Base-by-base conservation (phyloP, 2,113 vertebrate genomes). In the Paradisaea rubra region DNA sequence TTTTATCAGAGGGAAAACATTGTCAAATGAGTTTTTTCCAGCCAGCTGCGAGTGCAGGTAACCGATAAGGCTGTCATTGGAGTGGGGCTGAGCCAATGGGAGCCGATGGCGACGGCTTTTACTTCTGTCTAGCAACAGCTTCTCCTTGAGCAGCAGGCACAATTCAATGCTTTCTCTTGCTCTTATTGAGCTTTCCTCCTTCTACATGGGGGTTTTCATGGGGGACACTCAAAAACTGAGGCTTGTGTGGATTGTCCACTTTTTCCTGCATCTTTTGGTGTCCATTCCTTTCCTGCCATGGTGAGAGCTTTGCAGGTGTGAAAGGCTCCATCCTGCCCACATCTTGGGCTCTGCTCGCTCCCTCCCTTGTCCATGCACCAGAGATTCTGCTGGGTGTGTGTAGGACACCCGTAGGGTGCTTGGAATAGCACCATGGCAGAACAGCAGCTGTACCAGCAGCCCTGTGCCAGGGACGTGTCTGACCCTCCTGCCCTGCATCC, bases 81-180 rank as follows among this genome's bases (percentile, higher is more conserved):
- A 93, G 94, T 97, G 94, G 91, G 89, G 74, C 92, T 91, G 90
- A 95, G 88, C 94, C 97, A 97, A 95, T 96, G 92, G 89, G 92
- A 94, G 91, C 77, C 0, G 35, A 52, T 94, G 93, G 91, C 1
- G 69, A 91, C 35, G 1, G 84, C 82, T 89, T 89, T 81, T 77
- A 24, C 93, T 96, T 96, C 91, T 97, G 94, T 95, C 95, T 97
- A 97, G 94, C 96, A 96, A 96, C 96, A 94, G 94, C 86, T 93
- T 93, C 96, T 93, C 83, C 89, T 54, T 33, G 72, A 95, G 91
- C 83, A 57, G 82, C 82, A 77, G 82, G 69, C 23, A 22, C 52
- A 19, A 81, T 88, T 86, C 60, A 54, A 17, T 11, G 24, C 84
- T 81, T 93, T 76, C 69, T 25, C 56, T 53, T 44, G 68, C 44